These are phyloP conservation scores for Drosophila suzukii DNA, from an alignment of 1,140 invertebrate genomes.

Conservation along the genomic window DNA sequence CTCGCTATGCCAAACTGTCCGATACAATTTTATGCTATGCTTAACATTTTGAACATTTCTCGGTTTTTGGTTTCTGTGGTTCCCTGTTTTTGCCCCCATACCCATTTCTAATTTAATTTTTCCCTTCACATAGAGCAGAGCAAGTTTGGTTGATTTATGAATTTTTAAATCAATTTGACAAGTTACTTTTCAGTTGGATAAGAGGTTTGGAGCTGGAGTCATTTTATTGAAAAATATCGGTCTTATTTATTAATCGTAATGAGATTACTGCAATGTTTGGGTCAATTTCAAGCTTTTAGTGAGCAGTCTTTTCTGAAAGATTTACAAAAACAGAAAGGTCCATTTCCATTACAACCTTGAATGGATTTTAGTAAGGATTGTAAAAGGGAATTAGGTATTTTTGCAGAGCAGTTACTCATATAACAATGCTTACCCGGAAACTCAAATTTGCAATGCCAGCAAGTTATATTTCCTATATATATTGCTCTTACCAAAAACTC, in stretches of 20 bases:
- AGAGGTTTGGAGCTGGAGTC: background rate
- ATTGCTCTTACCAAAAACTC: too few species aligned
- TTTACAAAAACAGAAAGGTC: background rate
- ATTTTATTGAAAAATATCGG: slow-evolving; percentile 27
- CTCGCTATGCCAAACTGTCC: slow-evolving; percentile 51
- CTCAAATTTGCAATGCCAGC: background rate
- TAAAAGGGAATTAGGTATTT: background rate
- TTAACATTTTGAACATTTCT: slow-evolving; percentile 77
- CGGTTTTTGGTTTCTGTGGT: slow-evolving; percentile 60
- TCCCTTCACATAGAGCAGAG: slow-evolving; percentile 13
- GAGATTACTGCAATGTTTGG: slow-evolving; percentile 21
- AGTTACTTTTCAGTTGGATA: slow-evolving; percentile 39
- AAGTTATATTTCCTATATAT: background rate
- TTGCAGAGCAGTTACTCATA: background rate
- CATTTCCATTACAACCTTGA: too few species aligned
- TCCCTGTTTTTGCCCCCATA: slow-evolving; percentile 16
- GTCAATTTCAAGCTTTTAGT: slow-evolving; percentile 30
- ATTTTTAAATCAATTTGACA: slow-evolving; percentile 82
- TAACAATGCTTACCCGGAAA: background rate
- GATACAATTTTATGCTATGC: slow-evolving; percentile 80
- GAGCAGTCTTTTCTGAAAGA: background rate
- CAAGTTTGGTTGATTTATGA: slow-evolving; percentile 73
- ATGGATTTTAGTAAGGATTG: too few species aligned
- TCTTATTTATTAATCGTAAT: slow-evolving; percentile 32
- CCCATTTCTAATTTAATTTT: slow-evolving; percentile 70